A percentile compares a stretch with the other conserved stretches of the same genome.
Evolutionary conservation across 2,888 invertebrate genomes (phyloP).

Genomic region (Spodoptera exigua): DNA sequence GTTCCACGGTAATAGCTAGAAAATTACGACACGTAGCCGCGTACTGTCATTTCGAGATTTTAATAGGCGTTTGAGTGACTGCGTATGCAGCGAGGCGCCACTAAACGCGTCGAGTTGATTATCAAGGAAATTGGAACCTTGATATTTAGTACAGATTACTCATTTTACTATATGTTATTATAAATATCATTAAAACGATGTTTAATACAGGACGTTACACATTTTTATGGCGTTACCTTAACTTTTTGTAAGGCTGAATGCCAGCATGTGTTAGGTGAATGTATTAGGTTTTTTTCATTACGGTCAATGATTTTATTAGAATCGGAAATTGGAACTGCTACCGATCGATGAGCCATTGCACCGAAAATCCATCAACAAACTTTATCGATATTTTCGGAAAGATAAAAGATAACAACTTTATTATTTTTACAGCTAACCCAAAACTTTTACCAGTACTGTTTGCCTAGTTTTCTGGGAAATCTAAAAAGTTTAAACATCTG

Average conservation of each 20-base stretch:
- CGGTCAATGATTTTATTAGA: no score
- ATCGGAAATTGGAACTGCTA: no score
- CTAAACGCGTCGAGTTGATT: slow-evolving; percentile 14
- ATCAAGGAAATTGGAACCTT: slow-evolving; percentile 37
- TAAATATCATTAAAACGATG: neutral
- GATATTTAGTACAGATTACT: slow-evolving; percentile 8
- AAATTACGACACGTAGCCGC: slow-evolving; percentile 18
- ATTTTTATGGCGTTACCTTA: no score
- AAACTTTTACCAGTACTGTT: slow-evolving; percentile 12
- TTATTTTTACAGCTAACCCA: slow-evolving; percentile 15
- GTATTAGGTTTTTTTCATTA: no score
- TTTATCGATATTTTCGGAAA: no score
- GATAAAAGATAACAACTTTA: slow-evolving; percentile 6
- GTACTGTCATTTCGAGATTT: slow-evolving; percentile 21
- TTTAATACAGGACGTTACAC: neutral
- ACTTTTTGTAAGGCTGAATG: no score
- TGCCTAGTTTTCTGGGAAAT: slow-evolving; percentile 9
- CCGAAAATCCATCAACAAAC: neutral
- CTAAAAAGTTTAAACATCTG: slow-evolving; percentile 1
- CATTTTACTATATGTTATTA: slow-evolving; percentile 15
- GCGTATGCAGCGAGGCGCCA: slow-evolving; percentile 7
- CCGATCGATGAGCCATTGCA: no score
- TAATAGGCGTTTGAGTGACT: slow-evolving; percentile 31
- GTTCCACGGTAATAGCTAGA: slow-evolving; percentile 17
- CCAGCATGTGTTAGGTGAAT: no score